Base-by-base conservation (phyloP, 1,140 invertebrate genomes). In the Drosophila serrata region DNA sequence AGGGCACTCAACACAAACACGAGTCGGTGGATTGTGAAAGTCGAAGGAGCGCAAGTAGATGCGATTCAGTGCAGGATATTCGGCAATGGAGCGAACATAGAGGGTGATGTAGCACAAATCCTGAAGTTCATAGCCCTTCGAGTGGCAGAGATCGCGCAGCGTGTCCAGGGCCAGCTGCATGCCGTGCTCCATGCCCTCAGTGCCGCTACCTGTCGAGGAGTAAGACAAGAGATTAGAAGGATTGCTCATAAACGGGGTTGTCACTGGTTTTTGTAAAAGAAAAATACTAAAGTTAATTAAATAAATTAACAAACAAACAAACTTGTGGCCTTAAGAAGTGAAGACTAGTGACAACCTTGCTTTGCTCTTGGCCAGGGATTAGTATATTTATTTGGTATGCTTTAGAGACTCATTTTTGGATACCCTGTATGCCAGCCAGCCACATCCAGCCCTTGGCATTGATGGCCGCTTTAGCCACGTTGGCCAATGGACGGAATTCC, bases 1-100 rank as follows among this genome's bases (percentile, higher is more conserved):
- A 15, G 96, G 95, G 65, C 96, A 96, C 92, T 98, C 95, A 5
- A 98, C 96, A 93, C 98, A 98, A 22, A 98, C 96, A 62, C 98
- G 95, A 3, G 96, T 96, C 1, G 98, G 97, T 17, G 98, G 98
- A 93, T 98, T 98, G 43, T 95, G 92, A 88, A 96, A 96, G 70
- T 94, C 94, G 79, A 98, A 96, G 58, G 95, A 94, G 60, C 95
- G 95, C 39, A 95, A 94, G 90, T 98, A 98, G 31, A 96, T 94
- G 64, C 95, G 93, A 92, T 98, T 99, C 48, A 98, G 93, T 7
- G 93, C 93, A 7, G 94, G 92, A 93, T 97, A 99, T 60, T 96
- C 94, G 5, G 93, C 94, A 96, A 99, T 98, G 82, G 96, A 95
- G 62, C 95, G 94, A 59, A 99, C 95, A 88, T 97, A 98, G 75